Evolutionary conservation across 2,113 vertebrate genomes (phyloP).

Genomic region (Falcunculus frontatus): DNA sequence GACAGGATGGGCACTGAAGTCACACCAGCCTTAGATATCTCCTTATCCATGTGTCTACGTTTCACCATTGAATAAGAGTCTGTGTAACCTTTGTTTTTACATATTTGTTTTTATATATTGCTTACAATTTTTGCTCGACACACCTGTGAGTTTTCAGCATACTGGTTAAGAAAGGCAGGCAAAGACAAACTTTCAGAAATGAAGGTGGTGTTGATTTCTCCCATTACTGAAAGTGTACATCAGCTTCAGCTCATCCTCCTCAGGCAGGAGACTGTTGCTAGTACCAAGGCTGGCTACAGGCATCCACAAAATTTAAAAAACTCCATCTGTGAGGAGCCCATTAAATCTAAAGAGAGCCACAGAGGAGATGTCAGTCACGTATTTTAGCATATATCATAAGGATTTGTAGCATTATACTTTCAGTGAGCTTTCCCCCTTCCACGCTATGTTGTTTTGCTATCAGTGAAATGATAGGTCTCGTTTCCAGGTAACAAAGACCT

Average conservation of each 20-base stretch:
- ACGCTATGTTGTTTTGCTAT: not conserved
- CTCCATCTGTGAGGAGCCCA: not conserved
- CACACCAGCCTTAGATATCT: not conserved
- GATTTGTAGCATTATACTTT: slow-evolving; percentile 32
- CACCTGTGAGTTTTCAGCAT: not conserved
- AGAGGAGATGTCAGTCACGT: slow-evolving; percentile 18
- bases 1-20: not conserved
- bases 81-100: not conserved
- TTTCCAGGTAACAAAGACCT: slow-evolving; percentile 39
- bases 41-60: fast-evolving
- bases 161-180: not conserved
- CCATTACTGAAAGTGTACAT: not conserved
- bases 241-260: slow-evolving; percentile 2
- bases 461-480: not conserved
- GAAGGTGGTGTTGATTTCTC: not conserved
- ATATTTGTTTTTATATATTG: not conserved
- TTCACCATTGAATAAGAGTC: not conserved
- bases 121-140: not conserved
- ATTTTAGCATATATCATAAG: slow-evolving; percentile 37
- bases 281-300: not conserved
- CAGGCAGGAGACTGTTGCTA: not conserved
- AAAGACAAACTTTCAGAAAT: not conserved
- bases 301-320: slow-evolving; percentile 6
- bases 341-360: slow-evolving; percentile 22
- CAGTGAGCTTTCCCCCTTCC: not conserved